phyloP scores from a whole-genome alignment of 2,113 vertebrate species.

The Protomyctophum bolini region DNA sequence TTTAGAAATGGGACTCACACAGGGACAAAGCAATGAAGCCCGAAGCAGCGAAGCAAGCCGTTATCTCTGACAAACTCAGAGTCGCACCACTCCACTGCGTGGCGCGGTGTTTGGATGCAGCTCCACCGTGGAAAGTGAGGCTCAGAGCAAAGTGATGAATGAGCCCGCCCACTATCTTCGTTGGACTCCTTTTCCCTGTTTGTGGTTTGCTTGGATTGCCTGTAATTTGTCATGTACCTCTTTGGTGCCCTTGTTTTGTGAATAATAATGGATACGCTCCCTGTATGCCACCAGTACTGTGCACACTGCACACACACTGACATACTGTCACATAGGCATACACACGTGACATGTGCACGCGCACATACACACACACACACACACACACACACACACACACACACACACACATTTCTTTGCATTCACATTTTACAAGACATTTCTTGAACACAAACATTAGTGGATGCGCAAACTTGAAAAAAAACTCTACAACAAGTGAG shows the following conservation, averaged over 20 bases:
- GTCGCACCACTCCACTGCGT: slow-evolving; percentile 8
- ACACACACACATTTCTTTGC: neutral
- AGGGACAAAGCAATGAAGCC: slow-evolving; percentile 49
- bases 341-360: neutral
- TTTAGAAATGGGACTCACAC: slow-evolving; percentile 37
- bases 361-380: neutral
- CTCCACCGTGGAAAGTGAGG: slow-evolving; percentile 14
- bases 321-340: neutral
- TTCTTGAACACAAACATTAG: too few species aligned
- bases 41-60: slow-evolving; percentile 46
- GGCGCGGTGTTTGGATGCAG: slow-evolving; percentile 1
- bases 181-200: slow-evolving; percentile 13
- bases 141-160: slow-evolving; percentile 40
- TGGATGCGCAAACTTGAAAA: too few species aligned
- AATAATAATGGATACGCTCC: neutral
- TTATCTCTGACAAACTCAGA: slow-evolving; percentile 31
- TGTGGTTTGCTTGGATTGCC: neutral
- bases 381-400: neutral
- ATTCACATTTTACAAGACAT: too few species aligned
- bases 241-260: slow-evolving; percentile 7
- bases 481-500: too few species aligned
- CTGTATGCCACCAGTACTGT: neutral
- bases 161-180: slow-evolving; percentile 24
- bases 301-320: too few species aligned
- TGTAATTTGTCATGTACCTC: neutral